Base-by-base conservation (phyloP, 2,888 invertebrate species). In the Orthonevra nobilis region DNA sequence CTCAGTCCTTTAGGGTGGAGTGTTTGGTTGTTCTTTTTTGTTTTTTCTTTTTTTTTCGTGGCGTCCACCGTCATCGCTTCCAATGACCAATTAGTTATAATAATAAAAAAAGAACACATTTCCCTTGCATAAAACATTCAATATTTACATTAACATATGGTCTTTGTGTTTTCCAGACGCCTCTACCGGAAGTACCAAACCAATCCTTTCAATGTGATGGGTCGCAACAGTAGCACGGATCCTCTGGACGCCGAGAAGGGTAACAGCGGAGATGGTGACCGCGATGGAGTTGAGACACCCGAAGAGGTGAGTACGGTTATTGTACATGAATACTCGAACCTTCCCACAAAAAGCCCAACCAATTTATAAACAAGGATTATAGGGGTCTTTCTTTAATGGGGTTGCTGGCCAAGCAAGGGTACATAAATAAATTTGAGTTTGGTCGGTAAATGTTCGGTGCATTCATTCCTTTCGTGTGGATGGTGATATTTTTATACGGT, bases 241-340 rank as follows among this genome's bases (percentile, higher is more conserved):
- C 72, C 77, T 1, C 70, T 77, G 72, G 84, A 82, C 48, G 83
- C 82, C 15, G 79, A 81, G 20, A 83, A 83, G 32, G 70, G 73
- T 19, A 82, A 82, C 60, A 83, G 82, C 23, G 83, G 84, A 73
- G 85, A 85, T 68, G 86, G 84, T 54, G 83, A 83, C 50, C 84
- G 83, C 34, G 85, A 84, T 56, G 86, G 84, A 50, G 60, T 46
- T 12, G 64, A 66, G 26, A 66, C 77, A 10, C 77, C 77, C 23
- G 77, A 72, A 19, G 77, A 77, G 77, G 72, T 77, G 64, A 77
- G 72, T 77, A 69, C 46, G n/a, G 38, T 58, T 50, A 20, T 36
- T 19, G 36, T 26, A 2, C 14, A 28, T 30, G 38, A 36, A 50
- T 20, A 19, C 46, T n/a, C n/a, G n/a, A n/a, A n/a, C n/a, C n/a